Evolutionary conservation across 2,113 vertebrate genomes (phyloP).

Genomic region (Brachypteracias leptosomus): DNA sequence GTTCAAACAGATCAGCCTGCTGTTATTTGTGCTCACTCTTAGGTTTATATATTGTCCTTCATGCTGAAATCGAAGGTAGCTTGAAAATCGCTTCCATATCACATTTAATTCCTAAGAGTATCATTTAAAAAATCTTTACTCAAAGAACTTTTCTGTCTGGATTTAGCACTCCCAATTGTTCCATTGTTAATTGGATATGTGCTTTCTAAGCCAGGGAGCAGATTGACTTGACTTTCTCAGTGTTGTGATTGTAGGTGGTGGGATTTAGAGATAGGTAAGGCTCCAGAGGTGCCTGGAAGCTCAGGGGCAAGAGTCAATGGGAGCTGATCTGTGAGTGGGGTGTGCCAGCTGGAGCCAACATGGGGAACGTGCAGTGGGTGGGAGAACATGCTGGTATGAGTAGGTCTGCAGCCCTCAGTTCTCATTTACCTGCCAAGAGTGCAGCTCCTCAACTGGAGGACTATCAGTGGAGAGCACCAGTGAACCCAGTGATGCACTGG

Average conservation of each 20-base stretch:
- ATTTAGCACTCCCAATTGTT: conserved; percentile 16
- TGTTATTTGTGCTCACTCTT: conserved; percentile 35
- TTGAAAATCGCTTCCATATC: conserved; percentile 40
- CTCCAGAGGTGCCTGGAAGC: background rate
- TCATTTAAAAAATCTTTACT: background rate
- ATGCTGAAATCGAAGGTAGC: conserved; percentile 31
- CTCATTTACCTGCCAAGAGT: background rate
- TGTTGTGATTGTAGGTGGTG: background rate
- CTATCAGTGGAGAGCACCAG: background rate
- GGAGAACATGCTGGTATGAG: background rate
- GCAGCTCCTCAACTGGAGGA: background rate
- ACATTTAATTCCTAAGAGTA: background rate
- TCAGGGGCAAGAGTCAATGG: background rate
- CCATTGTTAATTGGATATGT: background rate
- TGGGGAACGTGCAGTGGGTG: accelerated
- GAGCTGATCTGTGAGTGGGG: background rate
- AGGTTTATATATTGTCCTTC: conserved; percentile 11
- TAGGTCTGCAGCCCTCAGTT: background rate
- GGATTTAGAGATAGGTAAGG: background rate
- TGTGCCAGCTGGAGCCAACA: background rate
- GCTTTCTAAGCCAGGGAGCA: background rate
- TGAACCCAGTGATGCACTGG: accelerated
- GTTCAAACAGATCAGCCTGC: background rate
- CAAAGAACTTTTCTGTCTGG: conserved; percentile 10
- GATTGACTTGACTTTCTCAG: background rate